These are phyloP conservation scores for Chrysolina haemoptera DNA, from an alignment of 2,888 invertebrate species.

Conservation along the genomic window DNA sequence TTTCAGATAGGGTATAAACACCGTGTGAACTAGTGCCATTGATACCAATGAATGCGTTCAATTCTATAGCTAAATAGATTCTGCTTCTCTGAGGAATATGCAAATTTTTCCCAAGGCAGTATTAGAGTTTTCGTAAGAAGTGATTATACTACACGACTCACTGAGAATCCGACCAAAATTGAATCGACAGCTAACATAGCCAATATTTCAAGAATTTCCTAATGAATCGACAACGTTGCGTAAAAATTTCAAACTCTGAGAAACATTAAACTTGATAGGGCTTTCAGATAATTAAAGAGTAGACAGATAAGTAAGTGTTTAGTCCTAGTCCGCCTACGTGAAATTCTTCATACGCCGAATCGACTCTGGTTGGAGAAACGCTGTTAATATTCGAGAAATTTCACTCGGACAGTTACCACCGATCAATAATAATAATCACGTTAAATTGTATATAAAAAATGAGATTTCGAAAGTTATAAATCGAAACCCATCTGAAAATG, in stretches of 20 bases:
- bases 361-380: constrained; percentile 40
- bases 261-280: constrained; percentile 66
- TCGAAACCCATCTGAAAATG: neutral
- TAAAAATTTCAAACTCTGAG: constrained; percentile 44
- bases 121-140: too few species aligned
- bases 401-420: constrained; percentile 38
- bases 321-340: constrained; percentile 58
- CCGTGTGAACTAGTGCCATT: too few species aligned
- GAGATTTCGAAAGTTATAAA: neutral
- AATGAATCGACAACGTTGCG: constrained; percentile 37
- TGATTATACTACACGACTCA: too few species aligned
- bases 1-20: too few species aligned
- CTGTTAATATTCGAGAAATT: constrained; percentile 51
- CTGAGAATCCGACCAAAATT: neutral
- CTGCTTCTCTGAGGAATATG: too few species aligned
- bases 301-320: constrained; percentile 64
- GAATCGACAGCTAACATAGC: neutral
- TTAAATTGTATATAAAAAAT: constrained; percentile 11
- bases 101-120: too few species aligned
- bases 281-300: constrained; percentile 67
- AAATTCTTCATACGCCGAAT: constrained; percentile 49
- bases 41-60: too few species aligned
- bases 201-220: constrained; percentile 14
- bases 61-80: too few species aligned
- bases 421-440: constrained; percentile 44